These are phyloP conservation scores for Arctopsyche grandis DNA, from an alignment of 1,140 invertebrate species.

Conservation along the genomic window DNA sequence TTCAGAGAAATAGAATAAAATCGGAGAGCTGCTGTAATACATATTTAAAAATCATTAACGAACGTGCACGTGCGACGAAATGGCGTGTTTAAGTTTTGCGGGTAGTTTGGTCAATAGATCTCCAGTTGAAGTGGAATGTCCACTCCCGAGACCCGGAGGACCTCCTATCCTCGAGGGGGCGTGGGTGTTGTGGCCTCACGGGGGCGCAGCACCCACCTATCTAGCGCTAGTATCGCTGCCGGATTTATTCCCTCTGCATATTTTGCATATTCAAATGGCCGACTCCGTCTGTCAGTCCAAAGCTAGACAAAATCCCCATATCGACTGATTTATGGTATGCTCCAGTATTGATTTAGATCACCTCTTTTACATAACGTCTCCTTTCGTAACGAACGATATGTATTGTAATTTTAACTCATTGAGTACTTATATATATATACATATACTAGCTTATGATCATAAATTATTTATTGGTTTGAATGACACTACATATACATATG, in stretches of 20 bases:
- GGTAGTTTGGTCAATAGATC: background rate
- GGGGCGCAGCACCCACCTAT: constrained; percentile 33
- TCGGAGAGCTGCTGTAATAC: no score
- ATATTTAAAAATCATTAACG: no score
- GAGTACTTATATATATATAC: background rate
- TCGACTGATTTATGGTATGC: background rate
- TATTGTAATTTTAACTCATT: no score
- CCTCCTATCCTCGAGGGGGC: background rate
- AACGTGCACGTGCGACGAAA: no score
- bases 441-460: no score
- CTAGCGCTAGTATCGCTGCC: constrained; percentile 17
- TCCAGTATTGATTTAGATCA: background rate
- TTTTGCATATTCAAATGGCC: constrained; percentile 42
- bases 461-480: no score
- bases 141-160: background rate
- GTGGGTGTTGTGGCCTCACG: constrained; percentile 13
- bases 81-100: background rate
- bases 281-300: background rate
- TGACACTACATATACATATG: background rate
- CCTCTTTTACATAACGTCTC: background rate
- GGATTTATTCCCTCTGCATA: constrained; percentile 41
- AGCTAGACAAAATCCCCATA: no score
- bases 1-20: no score
- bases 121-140: background rate
- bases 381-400: no score